Conservation (phyloP, 1,140 invertebrate species). For the Brevipalpus yothersi region DNA sequence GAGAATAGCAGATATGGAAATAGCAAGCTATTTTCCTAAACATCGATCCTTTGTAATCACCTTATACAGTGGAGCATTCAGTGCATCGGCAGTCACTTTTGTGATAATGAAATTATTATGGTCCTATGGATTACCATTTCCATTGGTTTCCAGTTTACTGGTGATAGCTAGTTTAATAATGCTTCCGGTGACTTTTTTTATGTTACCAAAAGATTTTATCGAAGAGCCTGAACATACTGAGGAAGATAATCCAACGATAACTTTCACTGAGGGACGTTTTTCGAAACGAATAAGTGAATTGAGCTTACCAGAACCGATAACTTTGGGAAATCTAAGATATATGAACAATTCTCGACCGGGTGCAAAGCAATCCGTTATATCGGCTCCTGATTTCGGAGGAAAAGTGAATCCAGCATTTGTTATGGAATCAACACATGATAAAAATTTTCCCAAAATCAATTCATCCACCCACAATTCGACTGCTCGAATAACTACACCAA, state of each 20-base stretch:
- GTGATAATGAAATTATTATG: constrained; percentile 12
- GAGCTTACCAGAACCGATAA: background rate
- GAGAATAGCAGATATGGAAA: constrained; percentile 14
- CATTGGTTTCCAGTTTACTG: constrained; percentile 8
- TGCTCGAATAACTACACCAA: too few species aligned
- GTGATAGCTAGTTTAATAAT: constrained; percentile 10
- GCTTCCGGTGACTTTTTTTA: constrained; percentile 12
- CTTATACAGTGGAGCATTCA: constrained; percentile 13
- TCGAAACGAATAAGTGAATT: background rate
- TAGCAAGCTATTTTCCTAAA: constrained; percentile 12
- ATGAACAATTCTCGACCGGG: background rate
- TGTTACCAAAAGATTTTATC: constrained; percentile 10
- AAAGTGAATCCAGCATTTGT: background rate
- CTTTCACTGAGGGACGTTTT: background rate
- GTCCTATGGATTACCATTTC: constrained; percentile 10
- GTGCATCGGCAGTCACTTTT: constrained; percentile 13
- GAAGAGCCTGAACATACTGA: background rate
- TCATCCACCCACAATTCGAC: too few species aligned
- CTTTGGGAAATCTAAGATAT: background rate
- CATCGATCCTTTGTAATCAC: constrained; percentile 13
- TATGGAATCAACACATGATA: background rate
- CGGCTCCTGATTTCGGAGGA: background rate
- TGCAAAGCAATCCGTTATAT: background rate
- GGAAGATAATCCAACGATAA: background rate
- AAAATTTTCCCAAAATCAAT: too few species aligned